A percentile compares a stretch with the other conserved stretches of the same genome.
Conservation (phyloP, 2,888 invertebrate genomes). For the Hypena proboscidalis region DNA sequence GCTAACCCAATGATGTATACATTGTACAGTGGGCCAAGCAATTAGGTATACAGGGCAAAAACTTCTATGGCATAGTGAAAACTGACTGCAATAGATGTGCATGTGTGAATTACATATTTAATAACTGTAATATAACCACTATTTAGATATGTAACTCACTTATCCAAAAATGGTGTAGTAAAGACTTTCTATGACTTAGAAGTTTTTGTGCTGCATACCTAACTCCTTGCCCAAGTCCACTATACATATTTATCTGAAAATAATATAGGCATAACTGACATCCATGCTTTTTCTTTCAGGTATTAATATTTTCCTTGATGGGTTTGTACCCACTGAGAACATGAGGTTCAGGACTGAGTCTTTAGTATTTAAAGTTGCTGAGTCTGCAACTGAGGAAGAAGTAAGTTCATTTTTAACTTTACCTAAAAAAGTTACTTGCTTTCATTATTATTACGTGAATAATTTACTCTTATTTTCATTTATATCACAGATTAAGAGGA, state of each 20-base stretch:
- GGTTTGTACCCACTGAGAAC: conserved; percentile 99
- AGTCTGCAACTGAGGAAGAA: conserved; percentile 98
- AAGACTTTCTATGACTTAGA: too few species aligned
- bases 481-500: conserved; percentile 90
- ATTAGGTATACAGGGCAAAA: too few species aligned
- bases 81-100: too few species aligned
- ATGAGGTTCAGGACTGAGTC: conserved; percentile 99
- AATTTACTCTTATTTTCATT: conserved; percentile 2
- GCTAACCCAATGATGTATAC: too few species aligned
- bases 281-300: conserved; percentile 74
- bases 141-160: too few species aligned
- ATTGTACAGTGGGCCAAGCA: too few species aligned
- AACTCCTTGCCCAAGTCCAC: too few species aligned
- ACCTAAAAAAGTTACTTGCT: neutral
- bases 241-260: neutral
- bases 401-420: conserved; percentile 54
- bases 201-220: too few species aligned
- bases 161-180: too few species aligned
- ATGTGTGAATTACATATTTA: too few species aligned
- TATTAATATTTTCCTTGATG: conserved; percentile 99
- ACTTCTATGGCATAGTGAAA: too few species aligned
- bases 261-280: neutral
- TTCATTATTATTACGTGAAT: neutral
- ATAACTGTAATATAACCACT: neutral
- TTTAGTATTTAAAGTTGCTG: conserved; percentile 98